Evolutionary conservation across 2,113 vertebrate genomes (phyloP), one percentile per base, ranked within the genome.

Genomic region (Triplophysa siluroides): DNA sequence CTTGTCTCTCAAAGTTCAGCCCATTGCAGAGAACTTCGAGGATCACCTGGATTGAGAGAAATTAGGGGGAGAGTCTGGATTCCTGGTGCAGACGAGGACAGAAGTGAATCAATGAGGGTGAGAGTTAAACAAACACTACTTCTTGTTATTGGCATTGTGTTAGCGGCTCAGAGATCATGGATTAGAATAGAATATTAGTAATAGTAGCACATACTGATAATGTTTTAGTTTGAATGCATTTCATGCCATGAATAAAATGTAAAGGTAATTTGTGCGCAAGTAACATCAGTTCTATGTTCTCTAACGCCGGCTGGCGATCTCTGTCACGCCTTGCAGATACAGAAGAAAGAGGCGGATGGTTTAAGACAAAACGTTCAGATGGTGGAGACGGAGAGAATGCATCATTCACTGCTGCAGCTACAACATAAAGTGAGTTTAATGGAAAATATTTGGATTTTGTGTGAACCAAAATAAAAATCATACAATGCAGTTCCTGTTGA

Each of bases 381-480:
- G 61, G 76, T 87, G 78, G 80, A 88, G 65, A 86, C 84, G 2
- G 87, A 89, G 66, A 92, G 90, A 56, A 91, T 12, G 86, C 89
- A 0, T 94, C 8, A 81, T 8, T 71, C 92, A 77, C 85, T 93
- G 73, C 87, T 91, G 72, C 88, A 92, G 76, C 84, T 93, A 1
- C 88, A 82, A 38, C 85, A 87, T 23, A 89, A 92, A 88, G 92
- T 91, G 52, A 58, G 24, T 11, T 54, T 16, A 54, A 58, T 16
- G 16, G 9, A 10, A 58, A 58, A 16, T 58, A 19, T 19, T 8
- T 21, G 1, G 18, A 3, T 56, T 18, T 56, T 19, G 18, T 50
- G 13, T 50, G 4, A 52, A 52, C 14, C 50, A 52, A 52, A 52
- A 52, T 52, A 52, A 52, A 19, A 13, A 52, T 52, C 50, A 4